Conservation (phyloP, 1,140 invertebrate genomes). For the Caenorhabditis latens region DNA sequence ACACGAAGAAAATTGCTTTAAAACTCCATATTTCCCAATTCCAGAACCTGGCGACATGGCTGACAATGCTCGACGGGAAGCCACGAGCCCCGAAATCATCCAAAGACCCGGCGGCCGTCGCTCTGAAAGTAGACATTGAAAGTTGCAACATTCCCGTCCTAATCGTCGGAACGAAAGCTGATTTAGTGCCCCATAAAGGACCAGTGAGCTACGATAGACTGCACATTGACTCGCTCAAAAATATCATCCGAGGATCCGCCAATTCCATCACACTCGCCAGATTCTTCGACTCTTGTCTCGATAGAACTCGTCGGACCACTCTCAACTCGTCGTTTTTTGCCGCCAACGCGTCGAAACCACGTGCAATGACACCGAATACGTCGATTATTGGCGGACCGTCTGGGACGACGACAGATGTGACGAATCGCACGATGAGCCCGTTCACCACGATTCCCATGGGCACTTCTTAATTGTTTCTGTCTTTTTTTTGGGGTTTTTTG, state of each 20-base stretch:
- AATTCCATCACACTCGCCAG: constrained; percentile 25
- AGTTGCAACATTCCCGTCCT: constrained; percentile 60
- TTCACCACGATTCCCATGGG: constrained; percentile 8
- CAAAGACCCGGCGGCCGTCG: constrained; percentile 20
- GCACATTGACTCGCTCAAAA: constrained; percentile 5
- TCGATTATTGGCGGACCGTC: background rate
- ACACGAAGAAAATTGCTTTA: no score
- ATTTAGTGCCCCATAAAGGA: constrained; percentile 47
- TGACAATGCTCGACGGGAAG: constrained; percentile 59
- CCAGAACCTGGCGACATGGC: constrained; percentile 59
- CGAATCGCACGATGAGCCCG: constrained; percentile 22
- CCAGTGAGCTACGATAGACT: constrained; percentile 57
- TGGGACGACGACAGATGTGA: background rate
- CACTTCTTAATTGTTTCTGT: background rate
- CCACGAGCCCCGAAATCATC: constrained; percentile 1
- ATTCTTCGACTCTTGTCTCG: constrained; percentile 38
- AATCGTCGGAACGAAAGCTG: constrained; percentile 55
- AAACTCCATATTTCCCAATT: background rate
- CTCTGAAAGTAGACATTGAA: constrained; percentile 54
- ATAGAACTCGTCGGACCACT: constrained; percentile 6
- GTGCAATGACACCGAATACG: constrained; percentile 14
- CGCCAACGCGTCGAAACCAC: background rate
- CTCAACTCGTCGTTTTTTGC: constrained; percentile 13
- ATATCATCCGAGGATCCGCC: constrained; percentile 2
- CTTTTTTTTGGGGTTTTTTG: background rate